Evolutionary conservation across 2,888 invertebrate genomes (phyloP), one percentile per base, ranked within the genome.

Genomic region (Desoria tigrina): DNA sequence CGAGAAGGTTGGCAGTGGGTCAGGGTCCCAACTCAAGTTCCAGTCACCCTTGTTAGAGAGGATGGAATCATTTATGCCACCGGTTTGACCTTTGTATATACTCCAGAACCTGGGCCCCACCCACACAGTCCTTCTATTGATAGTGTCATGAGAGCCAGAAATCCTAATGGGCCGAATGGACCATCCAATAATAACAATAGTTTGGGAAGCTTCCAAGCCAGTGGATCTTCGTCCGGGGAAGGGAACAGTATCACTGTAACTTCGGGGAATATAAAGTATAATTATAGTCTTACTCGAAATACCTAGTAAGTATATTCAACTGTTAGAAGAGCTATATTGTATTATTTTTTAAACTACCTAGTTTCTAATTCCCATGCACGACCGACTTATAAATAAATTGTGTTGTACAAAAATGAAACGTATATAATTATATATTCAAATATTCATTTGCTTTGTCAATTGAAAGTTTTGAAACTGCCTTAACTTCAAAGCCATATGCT

Each of bases 41-140:
- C 84, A 39, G 82, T 85, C n/a, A 81, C 82, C 14, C 75, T 85
- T 70, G 85, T 85, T 21, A 80, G 85, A 51, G 80, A 80, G 67
- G 80, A 85, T 77, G 85, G 85, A 26, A 80, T 85, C 50, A 84
- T 85, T 73, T 85, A 83, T 77, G 79, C 83, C 49, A 84, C 84
- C 21, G 82, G 83, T 24, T 78, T 84, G 42, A 83, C 82, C 11
- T 85, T 85, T 77, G 83, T 83, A 32, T 85, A 85, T 78, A 84
- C 83, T 11, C 83, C 83, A 2, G 83, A 83, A 76, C 82, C 82
- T 2, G 81, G 82, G 11, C 79, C 79, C 2, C 75, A 78, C 49
- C 70, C 76, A n/a, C 78, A 77, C 65, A 78, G 77, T 61, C 77
- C 78, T 16, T 62, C 54, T 24, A 69, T 72, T 32, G 76, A 74